A percentile compares a stretch with the other conserved stretches of the same genome.
phyloP scores from a whole-genome alignment of 1,140 invertebrate genomes.

The Lordiphosa mommai region DNA sequence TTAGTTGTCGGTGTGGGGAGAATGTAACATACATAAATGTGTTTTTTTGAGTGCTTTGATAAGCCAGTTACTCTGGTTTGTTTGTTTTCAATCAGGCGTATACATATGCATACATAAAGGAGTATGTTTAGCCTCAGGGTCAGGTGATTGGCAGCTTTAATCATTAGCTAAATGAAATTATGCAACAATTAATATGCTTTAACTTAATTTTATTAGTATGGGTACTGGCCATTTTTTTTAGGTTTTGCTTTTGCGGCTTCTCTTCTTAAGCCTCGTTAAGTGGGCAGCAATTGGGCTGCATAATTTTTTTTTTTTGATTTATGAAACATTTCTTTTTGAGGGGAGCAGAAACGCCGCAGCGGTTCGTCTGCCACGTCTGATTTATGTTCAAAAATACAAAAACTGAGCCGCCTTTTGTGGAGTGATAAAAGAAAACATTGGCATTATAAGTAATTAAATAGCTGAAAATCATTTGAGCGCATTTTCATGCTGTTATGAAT shows the following conservation, averaged over 20 bases:
- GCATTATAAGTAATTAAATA: neutral
- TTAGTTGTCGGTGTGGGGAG: too few relatives aligned
- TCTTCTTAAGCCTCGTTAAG: conserved; percentile 1
- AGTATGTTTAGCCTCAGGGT: too few relatives aligned
- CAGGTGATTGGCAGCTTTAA: neutral
- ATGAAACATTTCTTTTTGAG: neutral
- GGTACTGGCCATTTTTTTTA: neutral
- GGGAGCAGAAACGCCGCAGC: neutral
- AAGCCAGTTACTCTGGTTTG: neutral
- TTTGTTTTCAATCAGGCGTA: conserved; percentile 9
- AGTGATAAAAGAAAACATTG: too few relatives aligned
- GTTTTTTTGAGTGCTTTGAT: too few relatives aligned
- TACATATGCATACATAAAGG: too few relatives aligned
- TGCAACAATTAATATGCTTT: neutral
- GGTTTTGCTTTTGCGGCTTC: neutral
- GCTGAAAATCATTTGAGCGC: conserved; percentile 16
- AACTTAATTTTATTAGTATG: neutral
- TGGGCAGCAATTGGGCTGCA: neutral
- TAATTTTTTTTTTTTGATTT: neutral
- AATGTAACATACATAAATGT: too few relatives aligned
- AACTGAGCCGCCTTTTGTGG: neutral
- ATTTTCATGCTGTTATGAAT: conserved; percentile 24
- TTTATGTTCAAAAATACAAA: conserved; percentile 17
- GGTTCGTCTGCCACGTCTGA: conserved; percentile 16
- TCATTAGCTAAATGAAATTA: neutral